Conservation (phyloP, 2,797 vertebrate genomes). For the Xyrichtys novacula region DNA sequence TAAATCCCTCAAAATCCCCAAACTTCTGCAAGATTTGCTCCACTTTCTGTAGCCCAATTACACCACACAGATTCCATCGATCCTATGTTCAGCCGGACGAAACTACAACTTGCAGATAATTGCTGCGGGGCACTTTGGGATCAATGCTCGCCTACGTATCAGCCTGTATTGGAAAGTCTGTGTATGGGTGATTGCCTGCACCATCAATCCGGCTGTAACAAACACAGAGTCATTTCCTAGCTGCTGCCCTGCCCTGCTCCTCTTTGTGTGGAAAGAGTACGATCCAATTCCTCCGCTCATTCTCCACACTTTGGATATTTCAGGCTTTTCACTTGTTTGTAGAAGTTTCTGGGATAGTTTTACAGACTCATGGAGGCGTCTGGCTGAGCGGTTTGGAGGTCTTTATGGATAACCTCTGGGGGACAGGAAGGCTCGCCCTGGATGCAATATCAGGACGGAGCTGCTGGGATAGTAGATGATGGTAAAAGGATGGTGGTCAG, state of each 20-base stretch:
- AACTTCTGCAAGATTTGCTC: slow-evolving; percentile 6
- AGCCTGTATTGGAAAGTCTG: slow-evolving; percentile 65
- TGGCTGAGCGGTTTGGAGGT: slow-evolving; percentile 23
- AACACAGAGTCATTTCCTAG: slow-evolving; percentile 54
- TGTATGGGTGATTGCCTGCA: slow-evolving; percentile 58
- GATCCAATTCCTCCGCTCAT: slow-evolving; percentile 21
- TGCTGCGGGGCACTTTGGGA: slow-evolving; percentile 63
- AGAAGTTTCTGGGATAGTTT: slow-evolving; percentile 19
- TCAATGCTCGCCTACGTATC: slow-evolving; percentile 67
- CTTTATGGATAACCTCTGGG: slow-evolving; percentile 50
- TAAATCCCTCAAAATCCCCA: not conserved
- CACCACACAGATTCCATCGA: slow-evolving; percentile 49
- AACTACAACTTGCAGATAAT: slow-evolving; percentile 67
- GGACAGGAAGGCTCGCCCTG: slow-evolving; percentile 37
- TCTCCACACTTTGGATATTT: slow-evolving; percentile 22
- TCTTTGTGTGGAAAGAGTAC: slow-evolving; percentile 43
- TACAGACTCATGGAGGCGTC: not conserved
- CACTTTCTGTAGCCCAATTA: slow-evolving; percentile 15
- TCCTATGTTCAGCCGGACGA: slow-evolving; percentile 46
- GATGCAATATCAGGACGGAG: slow-evolving; percentile 40
- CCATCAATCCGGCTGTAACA: slow-evolving; percentile 55
- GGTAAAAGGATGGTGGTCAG: slow-evolving; percentile 60
- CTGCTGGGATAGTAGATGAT: slow-evolving; percentile 39
- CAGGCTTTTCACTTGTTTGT: slow-evolving; percentile 10
- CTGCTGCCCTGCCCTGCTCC: slow-evolving; percentile 53